phyloP scores from a whole-genome alignment of 2,113 vertebrate species.

The Sceloporus undulatus region DNA sequence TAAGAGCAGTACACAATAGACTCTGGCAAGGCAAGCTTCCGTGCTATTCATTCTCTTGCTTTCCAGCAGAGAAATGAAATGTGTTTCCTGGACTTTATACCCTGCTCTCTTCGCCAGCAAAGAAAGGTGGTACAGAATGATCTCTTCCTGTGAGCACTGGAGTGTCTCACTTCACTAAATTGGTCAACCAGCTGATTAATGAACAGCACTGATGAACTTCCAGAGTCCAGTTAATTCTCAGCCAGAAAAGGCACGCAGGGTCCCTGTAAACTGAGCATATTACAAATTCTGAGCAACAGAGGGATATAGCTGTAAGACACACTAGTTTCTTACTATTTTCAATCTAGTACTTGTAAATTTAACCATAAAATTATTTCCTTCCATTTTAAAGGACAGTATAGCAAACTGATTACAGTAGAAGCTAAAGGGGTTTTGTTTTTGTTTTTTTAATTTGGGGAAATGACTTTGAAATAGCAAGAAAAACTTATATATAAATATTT shows the following conservation, averaged over 20 bases:
- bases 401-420: not conserved
- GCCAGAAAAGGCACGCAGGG: not conserved
- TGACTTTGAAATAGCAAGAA: not conserved
- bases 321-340: not conserved
- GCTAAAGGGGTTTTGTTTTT: not conserved
- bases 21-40: slow-evolving; percentile 13
- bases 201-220: not conserved
- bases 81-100: slow-evolving; percentile 19
- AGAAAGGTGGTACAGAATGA: slow-evolving; percentile 17
- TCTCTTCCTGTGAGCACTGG: not conserved
- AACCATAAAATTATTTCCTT: not conserved
- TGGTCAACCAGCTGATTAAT: slow-evolving; percentile 1
- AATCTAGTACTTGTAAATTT: not conserved
- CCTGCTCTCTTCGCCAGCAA: slow-evolving; percentile 6
- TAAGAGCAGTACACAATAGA: slow-evolving; percentile 12
- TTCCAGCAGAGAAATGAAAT: slow-evolving; percentile 12
- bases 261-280: not conserved
- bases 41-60: not conserved
- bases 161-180: slow-evolving; percentile 31
- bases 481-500: not conserved
- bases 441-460: not conserved
- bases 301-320: not conserved
- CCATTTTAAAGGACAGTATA: not conserved
- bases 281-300: not conserved
- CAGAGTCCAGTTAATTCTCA: not conserved